Base-by-base conservation (phyloP, 2,113 vertebrate species). In the Phasianus colchicus region DNA sequence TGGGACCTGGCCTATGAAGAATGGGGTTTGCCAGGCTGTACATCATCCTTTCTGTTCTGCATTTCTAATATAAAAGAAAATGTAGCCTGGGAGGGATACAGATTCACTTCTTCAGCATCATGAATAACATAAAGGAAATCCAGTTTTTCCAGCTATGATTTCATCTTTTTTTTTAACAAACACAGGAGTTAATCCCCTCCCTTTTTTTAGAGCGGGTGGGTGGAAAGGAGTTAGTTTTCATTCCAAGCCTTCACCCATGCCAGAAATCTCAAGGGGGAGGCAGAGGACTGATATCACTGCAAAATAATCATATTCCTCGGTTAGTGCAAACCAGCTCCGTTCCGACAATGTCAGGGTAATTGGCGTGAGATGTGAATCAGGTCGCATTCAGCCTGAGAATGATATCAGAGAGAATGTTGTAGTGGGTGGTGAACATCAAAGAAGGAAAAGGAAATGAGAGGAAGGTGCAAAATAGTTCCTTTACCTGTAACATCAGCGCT, bases 311-410 rank as follows among this genome's bases (percentile, higher is more conserved):
- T 66, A 83, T 80, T 90, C 83, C 86, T 91, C 66, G 63, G 67
- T 54, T 94, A 43, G 24, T 74, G 84, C 92, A 96, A 95, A 93
- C 93, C 78, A 78, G 58, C 70, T 72, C 79, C 25, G 38, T 32
- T 73, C 91, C 89, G 89, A 96, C 81, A 93, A 80, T 89, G 84
- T 74, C 89, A 87, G 40, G 73, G 89, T 89, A 93, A 95, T 95
- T 94, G 95, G 82, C 67, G 50, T 64, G 71, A 94, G 91, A 69
- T 91, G 91, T 42, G 91, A 94, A 92, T 89, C 94, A 91, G 82
- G 71, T 40, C 4, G 8, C 74, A 91, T 93, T 96, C 90, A 94
- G 72, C 48, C 69, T 8, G 47, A 84, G 74, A 89, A 83, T 32
- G 63, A 6, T 36, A 89, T 66, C 89, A 89, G 71, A 54, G 74